A percentile compares a stretch with the other conserved stretches of the same genome.
phyloP scores from a whole-genome alignment of 2,113 vertebrate genomes.

The Lepus europaeus region DNA sequence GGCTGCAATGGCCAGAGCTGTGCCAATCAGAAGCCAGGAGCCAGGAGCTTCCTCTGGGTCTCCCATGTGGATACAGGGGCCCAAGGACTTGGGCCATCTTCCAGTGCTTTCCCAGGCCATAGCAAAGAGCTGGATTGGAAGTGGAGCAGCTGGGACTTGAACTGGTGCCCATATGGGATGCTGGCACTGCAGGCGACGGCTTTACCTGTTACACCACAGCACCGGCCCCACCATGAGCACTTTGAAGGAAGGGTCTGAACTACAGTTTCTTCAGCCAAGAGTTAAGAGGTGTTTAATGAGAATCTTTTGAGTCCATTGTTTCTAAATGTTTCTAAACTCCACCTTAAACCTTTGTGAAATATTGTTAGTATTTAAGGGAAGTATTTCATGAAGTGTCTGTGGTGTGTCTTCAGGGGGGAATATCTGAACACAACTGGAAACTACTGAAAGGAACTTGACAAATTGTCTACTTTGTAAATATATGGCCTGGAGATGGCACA shows the following conservation, averaged over 20 bases:
- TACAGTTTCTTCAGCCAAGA: neutral
- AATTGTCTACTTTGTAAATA: conserved; percentile 47
- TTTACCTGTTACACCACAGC: too few relatives aligned
- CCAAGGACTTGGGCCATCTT: too few relatives aligned
- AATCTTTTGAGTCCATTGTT: neutral
- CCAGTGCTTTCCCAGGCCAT: too few relatives aligned
- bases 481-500: conserved; percentile 15
- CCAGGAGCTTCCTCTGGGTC: too few relatives aligned
- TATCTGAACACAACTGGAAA: conserved; percentile 13
- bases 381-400: conserved; percentile 12
- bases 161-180: too few relatives aligned
- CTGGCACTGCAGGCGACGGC: too few relatives aligned
- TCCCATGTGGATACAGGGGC: too few relatives aligned
- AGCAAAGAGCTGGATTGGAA: too few relatives aligned
- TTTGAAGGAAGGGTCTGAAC: neutral
- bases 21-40: too few relatives aligned
- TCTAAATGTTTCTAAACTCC: neutral
- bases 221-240: neutral
- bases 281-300: neutral
- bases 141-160: too few relatives aligned
- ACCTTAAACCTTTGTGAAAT: neutral
- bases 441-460: conserved; percentile 52
- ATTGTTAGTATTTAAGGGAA: neutral
- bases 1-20: too few relatives aligned
- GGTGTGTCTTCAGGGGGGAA: neutral